Base-by-base conservation (phyloP, 2,113 vertebrate species). In the Pomatostomus ruficeps region DNA sequence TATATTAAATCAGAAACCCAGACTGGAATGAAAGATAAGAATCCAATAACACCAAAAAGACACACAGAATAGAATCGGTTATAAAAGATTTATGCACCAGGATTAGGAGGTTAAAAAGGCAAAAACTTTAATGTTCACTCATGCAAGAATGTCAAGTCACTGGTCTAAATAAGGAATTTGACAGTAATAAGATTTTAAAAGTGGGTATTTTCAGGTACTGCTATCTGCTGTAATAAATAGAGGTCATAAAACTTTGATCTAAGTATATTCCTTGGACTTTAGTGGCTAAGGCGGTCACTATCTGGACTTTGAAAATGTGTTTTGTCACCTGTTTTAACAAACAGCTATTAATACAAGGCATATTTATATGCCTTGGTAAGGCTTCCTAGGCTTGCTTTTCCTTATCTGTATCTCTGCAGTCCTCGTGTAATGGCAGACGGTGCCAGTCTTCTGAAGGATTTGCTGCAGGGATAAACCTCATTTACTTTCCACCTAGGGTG, bases 31-130 rank as follows among this genome's bases (percentile, higher is more conserved):
- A 93, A 96, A 97, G 95, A 95, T 97, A 97, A 96, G 96, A 91
- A 91, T 96, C 95, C 97, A 97, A 78, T 96, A 97, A 95, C 70
- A 94, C 74, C 80, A 82, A 88, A 96, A 97, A 96, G 89, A 95
- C 85, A 94, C 59, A 91, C 31, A 95, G 89, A 97, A 97, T 85
- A 96, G 93, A 97, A 97, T 93, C 19, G 7, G 42, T 78, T 97
- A 91, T 97, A 96, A 97, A 97, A 97, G 85, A 98, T 98, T 97
- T 97, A 97, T 97, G 91, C 74, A 89, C 40, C 49, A 92, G 95
- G 96, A 97, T 95, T 96, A 95, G 81, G 88, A 98, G 97, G 97
- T 97, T 98, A 97, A 97, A 97, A 97, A 98, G 96, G 95, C 97
- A 97, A 96, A 97, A 96, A 91, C 93, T 97, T 96, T 95, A 95